Evolutionary conservation across 2,888 invertebrate species (phyloP).

Genomic region (Andrena praecox): DNA sequence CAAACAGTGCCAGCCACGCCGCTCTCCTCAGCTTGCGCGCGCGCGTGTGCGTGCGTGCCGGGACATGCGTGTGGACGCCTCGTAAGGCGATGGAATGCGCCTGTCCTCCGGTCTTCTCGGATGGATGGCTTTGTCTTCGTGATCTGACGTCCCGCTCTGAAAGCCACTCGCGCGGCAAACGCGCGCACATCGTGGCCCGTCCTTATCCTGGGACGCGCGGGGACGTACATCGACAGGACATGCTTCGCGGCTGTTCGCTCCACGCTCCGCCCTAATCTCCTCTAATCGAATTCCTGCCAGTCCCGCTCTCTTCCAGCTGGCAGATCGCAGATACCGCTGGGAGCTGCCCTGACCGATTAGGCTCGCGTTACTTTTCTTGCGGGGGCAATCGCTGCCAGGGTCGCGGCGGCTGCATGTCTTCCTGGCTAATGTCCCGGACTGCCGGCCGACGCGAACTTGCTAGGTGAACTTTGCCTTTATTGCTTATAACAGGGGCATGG

Average conservation of each 20-base stretch:
- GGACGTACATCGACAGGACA: conserved; percentile 52
- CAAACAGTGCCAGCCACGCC: conserved; percentile 47
- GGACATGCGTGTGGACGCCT: conserved; percentile 69
- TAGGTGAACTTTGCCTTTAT: neutral
- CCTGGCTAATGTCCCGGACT: neutral
- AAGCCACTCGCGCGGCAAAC: conserved; percentile 53
- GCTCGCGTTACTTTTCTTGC: conserved; percentile 25
- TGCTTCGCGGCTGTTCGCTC: conserved; percentile 14
- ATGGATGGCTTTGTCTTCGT: conserved; percentile 81
- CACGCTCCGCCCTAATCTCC: conserved; percentile 58
- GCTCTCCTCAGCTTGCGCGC: conserved; percentile 13
- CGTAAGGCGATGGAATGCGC: conserved; percentile 81
- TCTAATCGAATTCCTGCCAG: conserved; percentile 67
- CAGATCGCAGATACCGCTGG: conserved; percentile 41
- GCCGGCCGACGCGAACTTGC: neutral
- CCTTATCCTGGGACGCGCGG: conserved; percentile 42
- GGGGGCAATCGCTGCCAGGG: neutral
- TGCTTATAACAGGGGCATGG: neutral
- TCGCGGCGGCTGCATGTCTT: neutral
- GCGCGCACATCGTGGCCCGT: conserved; percentile 27
- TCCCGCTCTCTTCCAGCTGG: conserved; percentile 9
- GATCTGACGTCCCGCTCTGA: conserved; percentile 77
- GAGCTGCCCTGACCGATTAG: conserved; percentile 34
- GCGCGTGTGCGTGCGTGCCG: conserved; percentile 57
- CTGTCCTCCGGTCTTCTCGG: conserved; percentile 70